These are phyloP conservation scores for Mythimna ferrago DNA, from an alignment of 2,888 invertebrate species.

Conservation along the genomic window DNA sequence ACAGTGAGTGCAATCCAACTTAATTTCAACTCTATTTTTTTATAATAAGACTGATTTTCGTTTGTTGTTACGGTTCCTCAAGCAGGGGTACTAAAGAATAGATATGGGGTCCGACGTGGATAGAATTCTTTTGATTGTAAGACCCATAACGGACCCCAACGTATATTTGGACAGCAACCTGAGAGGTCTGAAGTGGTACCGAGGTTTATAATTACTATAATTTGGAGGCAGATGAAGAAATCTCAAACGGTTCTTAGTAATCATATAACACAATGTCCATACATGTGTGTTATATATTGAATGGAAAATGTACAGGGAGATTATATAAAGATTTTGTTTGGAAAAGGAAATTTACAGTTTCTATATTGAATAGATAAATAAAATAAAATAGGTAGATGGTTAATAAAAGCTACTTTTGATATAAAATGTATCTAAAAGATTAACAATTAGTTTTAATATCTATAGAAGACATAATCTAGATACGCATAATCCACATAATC, in stretches of 20 bases:
- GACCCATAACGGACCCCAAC: slow-evolving; percentile 89
- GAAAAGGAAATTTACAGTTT: background rate
- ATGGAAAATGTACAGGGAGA: slow-evolving; percentile 17
- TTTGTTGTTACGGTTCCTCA: slow-evolving; percentile 49
- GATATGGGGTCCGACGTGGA: slow-evolving; percentile 87
- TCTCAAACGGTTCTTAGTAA: slow-evolving; percentile 63
- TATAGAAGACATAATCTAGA: too few relatives aligned
- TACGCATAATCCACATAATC: too few relatives aligned
- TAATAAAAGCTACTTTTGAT: background rate
- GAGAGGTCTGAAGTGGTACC: slow-evolving; percentile 88
- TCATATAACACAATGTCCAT: slow-evolving; percentile 21
- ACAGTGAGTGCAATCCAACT: slow-evolving; percentile 33
- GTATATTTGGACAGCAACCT: slow-evolving; percentile 90
- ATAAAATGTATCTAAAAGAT: background rate
- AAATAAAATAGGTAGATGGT: background rate
- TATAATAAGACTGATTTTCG: slow-evolving; percentile 60
- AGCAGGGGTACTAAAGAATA: slow-evolving; percentile 87
- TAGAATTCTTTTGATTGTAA: slow-evolving; percentile 87
- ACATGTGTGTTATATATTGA: slow-evolving; percentile 13
- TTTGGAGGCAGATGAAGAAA: slow-evolving; percentile 86
- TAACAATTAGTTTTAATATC: background rate
- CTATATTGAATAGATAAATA: background rate
- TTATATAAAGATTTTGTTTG: background rate
- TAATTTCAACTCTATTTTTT: slow-evolving; percentile 57
- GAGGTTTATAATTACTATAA: slow-evolving; percentile 89